A percentile compares a stretch with the other conserved stretches of the same genome.
These are phyloP conservation scores for Fukomys damarensis DNA, from an alignment of 2,113 vertebrate genomes.

Conservation along the genomic window DNA sequence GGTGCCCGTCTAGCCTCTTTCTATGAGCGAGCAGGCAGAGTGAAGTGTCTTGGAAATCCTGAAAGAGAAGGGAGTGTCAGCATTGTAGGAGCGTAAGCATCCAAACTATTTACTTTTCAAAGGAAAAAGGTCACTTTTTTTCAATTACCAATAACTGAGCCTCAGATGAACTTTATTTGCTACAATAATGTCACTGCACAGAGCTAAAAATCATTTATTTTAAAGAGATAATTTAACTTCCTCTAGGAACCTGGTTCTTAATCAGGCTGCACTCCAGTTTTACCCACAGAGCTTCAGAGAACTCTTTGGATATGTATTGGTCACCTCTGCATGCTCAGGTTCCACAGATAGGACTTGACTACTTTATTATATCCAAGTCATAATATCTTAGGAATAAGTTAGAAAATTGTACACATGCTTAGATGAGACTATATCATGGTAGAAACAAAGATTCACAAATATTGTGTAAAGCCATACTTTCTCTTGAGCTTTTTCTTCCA, in stretches of 20 bases:
- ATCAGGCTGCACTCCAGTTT: neutral
- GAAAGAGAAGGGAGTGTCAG: slow-evolving; percentile 98
- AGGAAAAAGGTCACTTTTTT: neutral
- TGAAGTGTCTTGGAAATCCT: slow-evolving; percentile 98
- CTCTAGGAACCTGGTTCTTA: neutral
- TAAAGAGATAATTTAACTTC: slow-evolving; percentile 1
- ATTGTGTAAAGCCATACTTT: neutral
- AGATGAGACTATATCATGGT: neutral
- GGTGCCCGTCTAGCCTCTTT: slow-evolving; percentile 97
- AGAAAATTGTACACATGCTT: slow-evolving; percentile 3
- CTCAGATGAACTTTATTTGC: neutral
- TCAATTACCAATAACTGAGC: neutral
- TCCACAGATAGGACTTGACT: neutral
- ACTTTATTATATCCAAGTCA: slow-evolving; percentile 6
- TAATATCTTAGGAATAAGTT: neutral
- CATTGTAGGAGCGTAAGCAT: slow-evolving; percentile 98
- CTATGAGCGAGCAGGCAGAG: slow-evolving; percentile 97
- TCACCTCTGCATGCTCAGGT: neutral
- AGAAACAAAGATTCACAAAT: neutral
- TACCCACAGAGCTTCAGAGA: neutral
- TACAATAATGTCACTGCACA: neutral
- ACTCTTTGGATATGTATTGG: neutral
- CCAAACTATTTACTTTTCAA: slow-evolving; percentile 29
- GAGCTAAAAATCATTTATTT: neutral
- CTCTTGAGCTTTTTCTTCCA: slow-evolving; percentile 1